A percentile compares a stretch with the other conserved stretches of the same genome.
These are phyloP conservation scores for Ypsolopha scabrella DNA, from an alignment of 2,888 invertebrate genomes.

Conservation along the genomic window DNA sequence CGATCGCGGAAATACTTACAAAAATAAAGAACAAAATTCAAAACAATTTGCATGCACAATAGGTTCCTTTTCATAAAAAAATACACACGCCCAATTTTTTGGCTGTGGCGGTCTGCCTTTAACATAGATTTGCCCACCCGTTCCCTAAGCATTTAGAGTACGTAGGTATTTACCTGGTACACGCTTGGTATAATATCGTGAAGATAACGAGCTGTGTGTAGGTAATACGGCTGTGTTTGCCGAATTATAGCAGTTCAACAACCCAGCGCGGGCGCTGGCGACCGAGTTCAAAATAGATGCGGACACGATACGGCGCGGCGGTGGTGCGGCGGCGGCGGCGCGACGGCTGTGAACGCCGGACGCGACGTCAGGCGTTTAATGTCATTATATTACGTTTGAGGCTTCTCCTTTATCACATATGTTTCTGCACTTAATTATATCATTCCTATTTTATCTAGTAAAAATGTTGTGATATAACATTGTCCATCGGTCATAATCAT, in stretches of 20 bases:
- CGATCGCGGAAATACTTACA: too few species aligned
- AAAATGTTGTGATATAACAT: too few species aligned
- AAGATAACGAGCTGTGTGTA: constrained; percentile 53
- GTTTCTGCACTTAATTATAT: too few species aligned
- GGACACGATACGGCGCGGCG: constrained; percentile 35
- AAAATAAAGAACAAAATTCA: too few species aligned
- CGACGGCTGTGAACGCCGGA: constrained; percentile 14
- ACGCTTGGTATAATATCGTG: not conserved
- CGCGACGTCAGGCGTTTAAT: constrained; percentile 23
- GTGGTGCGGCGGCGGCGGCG: not conserved
- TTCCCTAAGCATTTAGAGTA: constrained; percentile 29
- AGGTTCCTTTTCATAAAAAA: too few species aligned
- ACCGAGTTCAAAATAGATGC: constrained; percentile 62
- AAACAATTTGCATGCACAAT: not conserved
- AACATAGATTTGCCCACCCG: too few species aligned
- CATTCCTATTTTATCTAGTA: too few species aligned
- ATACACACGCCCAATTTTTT: too few species aligned
- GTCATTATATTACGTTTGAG: constrained; percentile 11
- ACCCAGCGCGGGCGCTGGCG: constrained; percentile 54
- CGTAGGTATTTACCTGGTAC: too few species aligned
- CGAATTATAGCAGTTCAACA: constrained; percentile 69
- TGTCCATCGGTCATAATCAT: too few species aligned
- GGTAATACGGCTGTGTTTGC: constrained; percentile 48
- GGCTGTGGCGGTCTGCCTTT: too few species aligned
- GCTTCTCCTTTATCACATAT: too few species aligned